phyloP scores from a whole-genome alignment of 2,888 invertebrate species.

The Spodoptera littoralis region DNA sequence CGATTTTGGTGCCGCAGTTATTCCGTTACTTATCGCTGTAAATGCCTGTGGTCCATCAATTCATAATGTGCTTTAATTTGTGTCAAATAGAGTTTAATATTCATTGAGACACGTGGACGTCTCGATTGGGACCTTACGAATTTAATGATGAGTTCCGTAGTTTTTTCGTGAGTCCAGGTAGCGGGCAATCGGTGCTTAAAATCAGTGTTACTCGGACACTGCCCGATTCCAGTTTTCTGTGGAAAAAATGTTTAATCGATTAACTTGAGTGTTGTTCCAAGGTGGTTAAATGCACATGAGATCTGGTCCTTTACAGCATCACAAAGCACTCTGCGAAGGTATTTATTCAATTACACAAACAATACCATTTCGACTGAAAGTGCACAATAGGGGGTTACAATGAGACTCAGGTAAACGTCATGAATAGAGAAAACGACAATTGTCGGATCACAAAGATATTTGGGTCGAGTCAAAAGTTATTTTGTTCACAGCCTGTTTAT shows the following conservation, averaged over 20 bases:
- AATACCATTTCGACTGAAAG: conserved; percentile 82
- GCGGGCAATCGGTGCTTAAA: conserved; percentile 61
- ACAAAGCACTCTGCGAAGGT: conserved; percentile 73
- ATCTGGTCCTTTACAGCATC: conserved; percentile 59
- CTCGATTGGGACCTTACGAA: conserved; percentile 62
- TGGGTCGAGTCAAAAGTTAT: conserved; percentile 85
- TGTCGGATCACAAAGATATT: conserved; percentile 79
- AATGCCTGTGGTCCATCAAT: conserved; percentile 65
- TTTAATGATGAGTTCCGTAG: conserved; percentile 78
- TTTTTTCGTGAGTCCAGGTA: conserved; percentile 77
- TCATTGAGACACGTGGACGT: conserved; percentile 57
- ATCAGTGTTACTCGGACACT: conserved; percentile 57
- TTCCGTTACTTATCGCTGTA: conserved; percentile 71
- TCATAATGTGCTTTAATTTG: conserved; percentile 77
- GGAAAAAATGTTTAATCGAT: conserved; percentile 62
- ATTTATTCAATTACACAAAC: conserved; percentile 88
- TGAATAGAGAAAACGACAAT: conserved; percentile 82
- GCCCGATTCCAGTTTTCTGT: conserved; percentile 51
- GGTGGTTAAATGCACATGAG: conserved; percentile 62
- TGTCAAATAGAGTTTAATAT: conserved; percentile 78
- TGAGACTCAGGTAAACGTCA: conserved; percentile 79
- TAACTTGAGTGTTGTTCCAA: conserved; percentile 54
- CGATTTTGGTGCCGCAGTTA: conserved; percentile 80
- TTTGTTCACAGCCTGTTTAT: conserved; percentile 73
- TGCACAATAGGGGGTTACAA: conserved; percentile 77